Base-by-base conservation (phyloP, 2,113 vertebrate genomes). In the Spheniscus mendiculus region DNA sequence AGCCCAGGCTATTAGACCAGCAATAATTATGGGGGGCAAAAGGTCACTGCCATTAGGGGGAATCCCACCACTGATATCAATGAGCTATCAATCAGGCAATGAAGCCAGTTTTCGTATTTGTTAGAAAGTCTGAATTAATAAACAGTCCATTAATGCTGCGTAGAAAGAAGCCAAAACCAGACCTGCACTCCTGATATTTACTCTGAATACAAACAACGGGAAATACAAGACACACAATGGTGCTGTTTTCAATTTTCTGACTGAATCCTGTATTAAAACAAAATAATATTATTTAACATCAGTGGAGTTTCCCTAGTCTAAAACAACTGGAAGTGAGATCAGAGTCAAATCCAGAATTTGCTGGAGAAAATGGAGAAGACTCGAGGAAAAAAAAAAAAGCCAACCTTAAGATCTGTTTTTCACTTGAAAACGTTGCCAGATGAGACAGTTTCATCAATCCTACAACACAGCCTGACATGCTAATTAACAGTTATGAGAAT, bases 401-500 rank as follows among this genome's bases (percentile, higher is more conserved):
- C 40, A 73, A 34, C 13, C 42, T 42, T 58, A 63, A 81, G 45
- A 83, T 6, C 18, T 59, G 7, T 11, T 89, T 92, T 76, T 22
- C 45, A 36, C 53, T 81, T 58, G 42, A 95, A 89, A 73, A 66
- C 3, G 2, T 5, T 66, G 22, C 40, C 77, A 80, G 34, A 74
- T 78, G 45, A 89, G 34, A 73, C 3, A 29, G 40, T 65, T 34
- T 70, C 45, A 73, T 92, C 58, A 83, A 78, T 50, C 38, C 80
- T 49, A 70, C 34, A 89, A 73, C 72, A 87, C 18, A 66, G 27
- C 4, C 59, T 42, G 40, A 80, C 8, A 0, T 12, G 42, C 40
- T 83, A 90, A 88, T 85, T 92, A 94, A 77, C 44, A 72, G 26
- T 72, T 93, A n/a, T 12, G 12, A 89, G 27, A 85, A 55, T 36